Conservation (phyloP, 2,888 invertebrate species). For the Prenolepis imparis region DNA sequence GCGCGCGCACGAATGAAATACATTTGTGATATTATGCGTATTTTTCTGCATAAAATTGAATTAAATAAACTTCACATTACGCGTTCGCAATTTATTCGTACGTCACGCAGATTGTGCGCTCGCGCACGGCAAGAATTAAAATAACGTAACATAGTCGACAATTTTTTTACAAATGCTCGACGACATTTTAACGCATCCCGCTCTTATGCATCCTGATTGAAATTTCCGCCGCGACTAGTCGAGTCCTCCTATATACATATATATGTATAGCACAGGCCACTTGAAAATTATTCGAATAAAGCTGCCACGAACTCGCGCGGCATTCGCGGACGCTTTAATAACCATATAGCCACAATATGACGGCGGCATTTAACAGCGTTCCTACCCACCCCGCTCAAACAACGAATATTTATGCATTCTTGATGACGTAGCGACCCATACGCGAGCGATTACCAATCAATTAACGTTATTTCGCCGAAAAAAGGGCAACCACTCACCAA, state of each 20-base stretch:
- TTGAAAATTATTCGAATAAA: conserved; percentile 81
- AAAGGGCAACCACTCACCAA: conserved; percentile 35
- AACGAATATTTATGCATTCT: conserved; percentile 82
- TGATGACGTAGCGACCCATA: conserved; percentile 72
- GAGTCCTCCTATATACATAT: conserved; percentile 40
- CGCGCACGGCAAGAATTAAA: conserved; percentile 45
- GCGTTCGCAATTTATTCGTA: conserved; percentile 49
- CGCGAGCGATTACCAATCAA: conserved; percentile 78
- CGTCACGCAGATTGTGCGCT: conserved; percentile 45
- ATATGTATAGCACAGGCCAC: conserved; percentile 61
- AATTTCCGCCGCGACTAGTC: conserved; percentile 69
- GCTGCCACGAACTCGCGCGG: conserved; percentile 69
- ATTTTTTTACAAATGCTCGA: conserved; percentile 48
- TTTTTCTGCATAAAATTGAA: conserved; percentile 45
- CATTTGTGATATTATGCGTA: conserved; percentile 11
- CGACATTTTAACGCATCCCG: conserved; percentile 53
- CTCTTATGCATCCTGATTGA: conserved; percentile 65
- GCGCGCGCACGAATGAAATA: conserved; percentile 1
- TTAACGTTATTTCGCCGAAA: conserved; percentile 73
- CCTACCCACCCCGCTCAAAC: conserved; percentile 69
- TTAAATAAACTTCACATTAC: conserved; percentile 37
- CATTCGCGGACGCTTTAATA: conserved; percentile 75
- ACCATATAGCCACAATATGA: conserved; percentile 72
- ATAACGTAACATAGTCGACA: conserved; percentile 35
- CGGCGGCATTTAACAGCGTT: conserved; percentile 72